Percentiles rank a stretch among this genome's conserved stretches.
Evolutionary conservation across 2,113 vertebrate species (phyloP).

Genomic region (Trogon melanurus): DNA sequence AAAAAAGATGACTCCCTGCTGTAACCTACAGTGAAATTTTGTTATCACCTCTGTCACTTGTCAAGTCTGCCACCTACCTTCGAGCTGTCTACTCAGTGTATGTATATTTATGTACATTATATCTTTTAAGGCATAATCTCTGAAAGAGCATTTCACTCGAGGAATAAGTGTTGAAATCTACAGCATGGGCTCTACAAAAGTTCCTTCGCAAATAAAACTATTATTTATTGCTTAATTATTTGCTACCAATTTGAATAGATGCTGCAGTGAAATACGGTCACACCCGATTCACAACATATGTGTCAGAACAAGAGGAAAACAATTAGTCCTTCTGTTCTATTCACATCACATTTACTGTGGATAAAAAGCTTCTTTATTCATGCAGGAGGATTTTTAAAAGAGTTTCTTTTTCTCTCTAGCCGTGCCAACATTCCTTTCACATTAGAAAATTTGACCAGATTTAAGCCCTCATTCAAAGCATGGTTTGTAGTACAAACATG

Average conservation of each 20-base stretch:
- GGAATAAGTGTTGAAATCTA: background rate
- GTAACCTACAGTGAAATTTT: background rate
- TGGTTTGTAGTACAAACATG: constrained; percentile 70
- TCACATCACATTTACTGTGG: background rate
- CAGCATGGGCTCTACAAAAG: background rate
- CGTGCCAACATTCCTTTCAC: constrained; percentile 75
- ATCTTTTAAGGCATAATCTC: background rate
- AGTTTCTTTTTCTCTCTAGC: constrained; percentile 63
- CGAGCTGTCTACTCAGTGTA: background rate
- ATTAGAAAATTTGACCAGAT: constrained; percentile 66
- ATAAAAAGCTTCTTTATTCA: constrained; percentile 2
- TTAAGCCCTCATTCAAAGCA: constrained; percentile 70
- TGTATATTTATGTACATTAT: background rate
- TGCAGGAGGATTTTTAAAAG: background rate
- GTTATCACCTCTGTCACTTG: background rate
- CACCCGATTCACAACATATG: background rate
- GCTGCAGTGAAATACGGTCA: background rate
- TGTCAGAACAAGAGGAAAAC: constrained; percentile 9
- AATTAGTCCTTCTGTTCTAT: constrained; percentile 16
- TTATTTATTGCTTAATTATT: background rate
- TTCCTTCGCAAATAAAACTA: background rate
- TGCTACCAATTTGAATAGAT: background rate
- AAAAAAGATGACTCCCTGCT: background rate
- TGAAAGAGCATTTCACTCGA: background rate
- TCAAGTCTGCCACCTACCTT: background rate